These are phyloP conservation scores for Ambastaia sidthimunki DNA, from an alignment of 2,797 vertebrate genomes.

Conservation along the genomic window DNA sequence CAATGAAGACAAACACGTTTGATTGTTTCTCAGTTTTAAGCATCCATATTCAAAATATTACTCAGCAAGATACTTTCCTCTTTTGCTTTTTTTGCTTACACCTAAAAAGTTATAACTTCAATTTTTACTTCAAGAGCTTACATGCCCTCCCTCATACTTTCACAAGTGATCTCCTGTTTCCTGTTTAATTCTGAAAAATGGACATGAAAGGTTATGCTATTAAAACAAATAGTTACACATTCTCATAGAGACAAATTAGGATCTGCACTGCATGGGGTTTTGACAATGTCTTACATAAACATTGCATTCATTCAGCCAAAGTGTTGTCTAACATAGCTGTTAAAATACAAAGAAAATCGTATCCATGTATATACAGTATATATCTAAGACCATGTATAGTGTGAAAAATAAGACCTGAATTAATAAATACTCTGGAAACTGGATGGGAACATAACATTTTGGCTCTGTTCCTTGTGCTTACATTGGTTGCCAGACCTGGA, in stretches of 20 bases:
- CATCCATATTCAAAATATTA: too few species aligned
- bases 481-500: conserved; percentile 13
- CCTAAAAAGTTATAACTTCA: not conserved
- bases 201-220: conserved; percentile 73
- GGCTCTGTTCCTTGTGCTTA: conserved; percentile 23
- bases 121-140: conserved; percentile 38
- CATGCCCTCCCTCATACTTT: conserved; percentile 68
- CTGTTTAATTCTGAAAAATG: conserved; percentile 77
- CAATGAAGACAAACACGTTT: not conserved
- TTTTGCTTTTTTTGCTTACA: not conserved
- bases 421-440: conserved; percentile 32
- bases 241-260: conserved; percentile 71
- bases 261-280: conserved; percentile 60
- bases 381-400: not conserved
- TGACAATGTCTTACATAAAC: conserved; percentile 33
- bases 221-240: conserved; percentile 79
- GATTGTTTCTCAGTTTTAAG: too few species aligned
- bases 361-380: not conserved
- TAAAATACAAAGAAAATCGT: conserved; percentile 12
- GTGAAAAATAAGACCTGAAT: conserved; percentile 21
- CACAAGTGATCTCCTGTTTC: conserved; percentile 72
- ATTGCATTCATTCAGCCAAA: conserved; percentile 34
- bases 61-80: too few species aligned
- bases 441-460: conserved; percentile 19
- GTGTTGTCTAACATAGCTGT: not conserved